Percentiles rank a stretch among this genome's conserved stretches.
Evolutionary conservation across 23 tunicate genomes (phyloP).

Genomic region (Ascidia mentula): DNA sequence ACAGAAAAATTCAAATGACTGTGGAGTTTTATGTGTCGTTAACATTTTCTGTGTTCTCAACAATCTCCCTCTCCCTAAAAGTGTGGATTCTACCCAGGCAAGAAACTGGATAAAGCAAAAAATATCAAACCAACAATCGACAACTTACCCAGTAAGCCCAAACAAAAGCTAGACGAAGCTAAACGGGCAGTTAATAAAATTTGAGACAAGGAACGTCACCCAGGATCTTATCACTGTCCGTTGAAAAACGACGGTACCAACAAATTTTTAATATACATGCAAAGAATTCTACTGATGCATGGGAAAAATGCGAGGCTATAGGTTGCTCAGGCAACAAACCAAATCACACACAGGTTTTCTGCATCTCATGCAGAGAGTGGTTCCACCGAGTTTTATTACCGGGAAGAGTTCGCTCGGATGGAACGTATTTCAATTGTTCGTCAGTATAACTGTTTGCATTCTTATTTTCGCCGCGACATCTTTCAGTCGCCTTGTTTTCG

Average conservation of each 20-base stretch:
- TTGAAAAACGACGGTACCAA: slow-evolving; percentile 5
- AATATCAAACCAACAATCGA: slow-evolving; percentile 2
- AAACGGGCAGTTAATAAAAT: slow-evolving; percentile 10
- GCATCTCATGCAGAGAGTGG: background rate
- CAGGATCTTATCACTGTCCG: background rate
- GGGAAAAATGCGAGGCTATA: slow-evolving; percentile 18
- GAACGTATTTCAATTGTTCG: slow-evolving; percentile 1
- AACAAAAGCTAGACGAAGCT: slow-evolving; percentile 11
- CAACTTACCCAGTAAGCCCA: background rate
- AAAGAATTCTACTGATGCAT: slow-evolving; percentile 8
- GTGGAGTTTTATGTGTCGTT: background rate
- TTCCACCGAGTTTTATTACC: background rate
- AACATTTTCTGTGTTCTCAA: slow-evolving; percentile 5
- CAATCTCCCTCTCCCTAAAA: background rate
- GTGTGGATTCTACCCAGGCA: background rate
- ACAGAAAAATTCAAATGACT: slow-evolving; percentile 3
- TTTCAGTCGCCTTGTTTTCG: background rate
- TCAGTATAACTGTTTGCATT: background rate
- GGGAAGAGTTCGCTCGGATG: background rate
- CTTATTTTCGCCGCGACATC: background rate
- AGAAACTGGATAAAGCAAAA: slow-evolving; percentile 12
- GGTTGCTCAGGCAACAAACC: slow-evolving; percentile 7
- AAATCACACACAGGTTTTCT: slow-evolving; percentile 16
- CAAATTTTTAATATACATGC: background rate
- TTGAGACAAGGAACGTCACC: background rate